phyloP scores from a whole-genome alignment of 2,797 vertebrate species.

The Xenopus petersii region DNA sequence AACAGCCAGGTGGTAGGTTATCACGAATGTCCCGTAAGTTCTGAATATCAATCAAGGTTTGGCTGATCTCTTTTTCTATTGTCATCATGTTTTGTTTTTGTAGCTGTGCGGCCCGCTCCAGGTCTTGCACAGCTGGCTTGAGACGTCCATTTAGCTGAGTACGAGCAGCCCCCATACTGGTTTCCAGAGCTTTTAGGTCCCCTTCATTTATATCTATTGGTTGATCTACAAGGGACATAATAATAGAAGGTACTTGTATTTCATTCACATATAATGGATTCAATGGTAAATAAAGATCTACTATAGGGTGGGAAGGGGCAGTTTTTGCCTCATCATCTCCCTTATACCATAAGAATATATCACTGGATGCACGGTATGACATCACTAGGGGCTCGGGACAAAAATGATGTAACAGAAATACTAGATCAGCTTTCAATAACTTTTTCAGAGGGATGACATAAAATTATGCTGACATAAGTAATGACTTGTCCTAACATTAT shows the following conservation, averaged over 20 bases:
- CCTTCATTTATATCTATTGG: constrained; percentile 65
- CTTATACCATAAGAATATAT: no score
- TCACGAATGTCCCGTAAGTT: constrained; percentile 81
- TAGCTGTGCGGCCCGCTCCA: constrained; percentile 64
- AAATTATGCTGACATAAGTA: no score
- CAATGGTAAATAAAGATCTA: no score
- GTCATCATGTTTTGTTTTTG: constrained; percentile 61
- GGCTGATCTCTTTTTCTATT: constrained; percentile 72
- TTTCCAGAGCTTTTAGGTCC: constrained; percentile 69
- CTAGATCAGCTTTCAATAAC: no score
- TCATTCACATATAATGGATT: no score
- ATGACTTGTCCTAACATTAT: no score
- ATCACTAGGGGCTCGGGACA: no score
- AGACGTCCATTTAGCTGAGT: constrained; percentile 63
- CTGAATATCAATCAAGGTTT: constrained; percentile 74
- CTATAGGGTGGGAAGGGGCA: no score
- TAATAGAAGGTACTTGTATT: not conserved
- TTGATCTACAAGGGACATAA: constrained; percentile 62
- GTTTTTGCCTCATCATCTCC: no score
- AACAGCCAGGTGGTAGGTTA: constrained; percentile 78
- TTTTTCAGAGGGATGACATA: no score
- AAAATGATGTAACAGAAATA: no score
- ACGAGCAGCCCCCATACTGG: constrained; percentile 64
- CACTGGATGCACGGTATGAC: no score
- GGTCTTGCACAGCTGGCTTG: constrained; percentile 64